Percentiles rank a stretch among this genome's conserved stretches.
phyloP scores from a whole-genome alignment of 2,888 invertebrate genomes.

The Drosophila ezoana region DNA sequence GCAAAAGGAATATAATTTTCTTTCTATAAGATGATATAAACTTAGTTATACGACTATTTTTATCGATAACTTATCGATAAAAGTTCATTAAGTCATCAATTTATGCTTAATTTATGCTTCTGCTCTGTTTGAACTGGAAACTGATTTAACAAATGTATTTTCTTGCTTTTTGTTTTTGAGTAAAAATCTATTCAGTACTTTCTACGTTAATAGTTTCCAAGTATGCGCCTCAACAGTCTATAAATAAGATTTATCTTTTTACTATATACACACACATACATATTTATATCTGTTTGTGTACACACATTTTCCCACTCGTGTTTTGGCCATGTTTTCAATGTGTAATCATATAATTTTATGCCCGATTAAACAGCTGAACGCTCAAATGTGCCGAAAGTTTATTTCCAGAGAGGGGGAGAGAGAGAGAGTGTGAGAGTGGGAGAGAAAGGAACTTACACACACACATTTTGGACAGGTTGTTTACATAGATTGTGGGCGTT shows the following conservation, averaged over 20 bases:
- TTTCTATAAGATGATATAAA: too few relatives aligned
- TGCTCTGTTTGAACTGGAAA: not conserved
- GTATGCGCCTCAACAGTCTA: conserved; percentile 9
- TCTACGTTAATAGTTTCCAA: not conserved
- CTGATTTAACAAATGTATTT: conserved; percentile 11
- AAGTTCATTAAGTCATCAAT: too few relatives aligned
- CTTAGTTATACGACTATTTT: too few relatives aligned
- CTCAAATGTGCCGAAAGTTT: conserved; percentile 64
- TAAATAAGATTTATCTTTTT: conserved; percentile 11
- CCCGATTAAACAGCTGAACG: conserved; percentile 69
- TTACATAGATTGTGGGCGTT: conserved; percentile 53
- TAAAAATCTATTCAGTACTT: conserved; percentile 7
- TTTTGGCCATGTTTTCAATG: conserved; percentile 47
- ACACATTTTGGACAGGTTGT: not conserved
- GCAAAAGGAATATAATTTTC: too few relatives aligned
- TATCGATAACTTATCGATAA: too few relatives aligned
- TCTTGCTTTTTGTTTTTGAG: conserved; percentile 3
- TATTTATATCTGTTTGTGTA: not conserved
- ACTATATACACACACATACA: not conserved
- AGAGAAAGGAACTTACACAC: conserved; percentile 16
- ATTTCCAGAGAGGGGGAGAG: conserved; percentile 61
- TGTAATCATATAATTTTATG: conserved; percentile 68
- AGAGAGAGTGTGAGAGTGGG: conserved; percentile 42
- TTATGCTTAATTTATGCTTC: not conserved
- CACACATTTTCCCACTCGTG: conserved; percentile 28